These are phyloP conservation scores for Microctenopoma steveboyesi DNA, from an alignment of 2,797 vertebrate species.

Conservation along the genomic window DNA sequence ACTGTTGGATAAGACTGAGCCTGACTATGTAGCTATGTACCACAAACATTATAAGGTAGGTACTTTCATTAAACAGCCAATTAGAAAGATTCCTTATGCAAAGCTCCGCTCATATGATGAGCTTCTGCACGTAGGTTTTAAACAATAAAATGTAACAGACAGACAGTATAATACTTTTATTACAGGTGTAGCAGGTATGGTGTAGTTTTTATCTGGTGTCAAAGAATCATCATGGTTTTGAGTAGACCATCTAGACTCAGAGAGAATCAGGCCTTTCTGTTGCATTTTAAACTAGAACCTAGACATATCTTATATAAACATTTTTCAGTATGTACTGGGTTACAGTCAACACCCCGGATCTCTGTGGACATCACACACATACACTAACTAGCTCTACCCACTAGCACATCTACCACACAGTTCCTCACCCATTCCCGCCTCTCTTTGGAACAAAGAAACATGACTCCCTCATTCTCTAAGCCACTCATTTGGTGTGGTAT, in stretches of 20 bases:
- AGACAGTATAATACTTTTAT: too few relatives aligned
- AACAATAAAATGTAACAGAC: too few relatives aligned
- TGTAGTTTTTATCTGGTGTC: too few relatives aligned
- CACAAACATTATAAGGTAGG: not conserved
- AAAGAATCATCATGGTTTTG: too few relatives aligned
- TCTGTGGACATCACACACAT: constrained; percentile 32
- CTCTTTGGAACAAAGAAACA: constrained; percentile 77
- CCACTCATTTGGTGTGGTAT: constrained; percentile 85
- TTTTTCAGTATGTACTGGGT: not conserved
- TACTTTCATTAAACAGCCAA: not conserved
- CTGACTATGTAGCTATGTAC: not conserved
- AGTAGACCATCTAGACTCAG: too few relatives aligned
- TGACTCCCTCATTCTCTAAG: constrained; percentile 84
- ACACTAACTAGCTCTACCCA: constrained; percentile 47
- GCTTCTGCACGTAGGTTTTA: too few relatives aligned
- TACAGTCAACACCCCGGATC: constrained; percentile 40
- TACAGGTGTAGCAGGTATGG: too few relatives aligned
- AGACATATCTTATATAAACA: too few relatives aligned
- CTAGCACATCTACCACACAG: constrained; percentile 62
- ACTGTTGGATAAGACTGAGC: constrained; percentile 2
- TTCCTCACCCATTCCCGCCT: constrained; percentile 83
- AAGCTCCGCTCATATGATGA: too few relatives aligned
- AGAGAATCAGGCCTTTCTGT: too few relatives aligned
- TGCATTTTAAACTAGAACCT: too few relatives aligned
- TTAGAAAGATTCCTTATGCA: not conserved